phyloP scores from a whole-genome alignment of 2,113 vertebrate genomes.

The Hystrix cristata region DNA sequence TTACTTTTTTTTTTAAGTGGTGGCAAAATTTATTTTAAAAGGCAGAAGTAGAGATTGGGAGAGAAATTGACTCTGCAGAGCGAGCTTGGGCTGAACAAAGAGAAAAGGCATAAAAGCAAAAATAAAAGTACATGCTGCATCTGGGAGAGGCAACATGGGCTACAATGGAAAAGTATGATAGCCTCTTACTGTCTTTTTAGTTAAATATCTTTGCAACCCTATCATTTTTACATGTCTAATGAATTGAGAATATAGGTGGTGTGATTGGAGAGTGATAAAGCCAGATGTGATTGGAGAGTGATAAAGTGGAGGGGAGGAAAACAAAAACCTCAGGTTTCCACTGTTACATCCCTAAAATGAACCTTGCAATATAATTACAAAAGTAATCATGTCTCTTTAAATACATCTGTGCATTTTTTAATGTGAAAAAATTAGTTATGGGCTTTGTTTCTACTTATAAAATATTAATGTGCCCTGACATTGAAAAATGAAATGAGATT shows the following conservation, averaged over 20 bases:
- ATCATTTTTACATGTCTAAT: not conserved
- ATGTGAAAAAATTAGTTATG: conserved; percentile 54
- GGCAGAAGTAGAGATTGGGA: too few species aligned
- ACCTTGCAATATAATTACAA: not conserved
- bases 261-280: not conserved
- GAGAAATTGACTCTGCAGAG: too few species aligned
- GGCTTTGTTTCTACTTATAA: conserved; percentile 78
- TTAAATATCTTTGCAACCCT: not conserved
- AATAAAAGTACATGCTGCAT: too few species aligned
- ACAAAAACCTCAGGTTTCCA: not conserved
- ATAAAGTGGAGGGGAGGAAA: not conserved
- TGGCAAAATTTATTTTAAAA: too few species aligned
- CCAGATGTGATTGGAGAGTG: not conserved
- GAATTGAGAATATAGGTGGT: not conserved
- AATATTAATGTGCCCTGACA: conserved; percentile 79
- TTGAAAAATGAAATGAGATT: conserved; percentile 78
- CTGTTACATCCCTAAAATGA: not conserved
- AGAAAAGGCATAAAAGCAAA: too few species aligned
- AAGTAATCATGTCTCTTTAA: conserved; percentile 60
- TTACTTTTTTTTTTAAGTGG: not conserved
- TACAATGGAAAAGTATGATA: too few species aligned
- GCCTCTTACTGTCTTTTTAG: not conserved
- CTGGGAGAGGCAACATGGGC: too few species aligned
- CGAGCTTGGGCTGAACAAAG: too few species aligned
- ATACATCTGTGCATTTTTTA: not conserved